Conservation (phyloP, 2,888 invertebrate species). For the Xanthostigma xanthostigma region DNA sequence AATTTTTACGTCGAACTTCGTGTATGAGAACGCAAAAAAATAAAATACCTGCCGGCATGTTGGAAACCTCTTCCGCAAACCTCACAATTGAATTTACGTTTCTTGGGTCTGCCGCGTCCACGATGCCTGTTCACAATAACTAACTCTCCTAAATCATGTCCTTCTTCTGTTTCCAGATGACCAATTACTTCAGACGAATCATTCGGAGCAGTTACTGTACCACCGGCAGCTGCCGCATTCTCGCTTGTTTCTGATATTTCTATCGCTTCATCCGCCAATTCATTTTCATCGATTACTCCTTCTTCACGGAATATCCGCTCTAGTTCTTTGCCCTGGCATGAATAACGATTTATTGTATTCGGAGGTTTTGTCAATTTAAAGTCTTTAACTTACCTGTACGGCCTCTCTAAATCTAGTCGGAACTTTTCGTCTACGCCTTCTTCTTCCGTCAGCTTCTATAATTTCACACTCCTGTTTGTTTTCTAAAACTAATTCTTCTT, state of each 20-base stretch:
- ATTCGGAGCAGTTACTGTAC: slow-evolving; percentile 7
- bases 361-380: slow-evolving; percentile 1
- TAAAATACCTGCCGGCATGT: slow-evolving; percentile 30
- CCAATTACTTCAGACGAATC: slow-evolving; percentile 42
- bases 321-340: slow-evolving; percentile 50
- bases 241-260: slow-evolving; percentile 20
- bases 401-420: slow-evolving; percentile 44
- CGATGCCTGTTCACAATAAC: slow-evolving; percentile 39
- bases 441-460: slow-evolving; percentile 33
- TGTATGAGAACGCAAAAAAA: too few relatives aligned
- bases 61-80: slow-evolving; percentile 35
- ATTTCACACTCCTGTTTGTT: slow-evolving; percentile 14
- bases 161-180: slow-evolving; percentile 44
- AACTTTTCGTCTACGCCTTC: slow-evolving; percentile 42
- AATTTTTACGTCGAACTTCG: too few relatives aligned
- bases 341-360: not conserved
- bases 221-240: slow-evolving; percentile 14
- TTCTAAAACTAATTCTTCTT: slow-evolving; percentile 12
- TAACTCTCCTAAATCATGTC: slow-evolving; percentile 42
- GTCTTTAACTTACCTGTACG: slow-evolving; percentile 36
- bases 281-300: slow-evolving; percentile 50
- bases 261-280: slow-evolving; percentile 30
- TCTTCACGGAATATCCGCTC: slow-evolving; percentile 58
- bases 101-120: slow-evolving; percentile 10
- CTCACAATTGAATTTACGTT: slow-evolving; percentile 29